These are phyloP conservation scores for Panthera leo DNA, from an alignment of 2,113 vertebrate species.

Conservation along the genomic window DNA sequence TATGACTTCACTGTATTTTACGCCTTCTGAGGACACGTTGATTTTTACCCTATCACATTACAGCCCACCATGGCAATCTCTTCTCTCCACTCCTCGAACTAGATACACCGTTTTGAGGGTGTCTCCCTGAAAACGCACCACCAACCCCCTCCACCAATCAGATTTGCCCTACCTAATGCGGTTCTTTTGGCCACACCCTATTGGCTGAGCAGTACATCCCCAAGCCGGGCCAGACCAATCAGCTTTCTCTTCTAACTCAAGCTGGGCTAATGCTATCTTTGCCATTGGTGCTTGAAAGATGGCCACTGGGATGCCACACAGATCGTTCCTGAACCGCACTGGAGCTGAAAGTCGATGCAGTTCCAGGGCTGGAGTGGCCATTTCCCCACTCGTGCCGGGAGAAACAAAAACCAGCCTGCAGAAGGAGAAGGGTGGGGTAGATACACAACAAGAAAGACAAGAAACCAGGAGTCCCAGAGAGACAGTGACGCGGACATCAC, in stretches of 20 bases:
- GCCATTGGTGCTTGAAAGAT: background rate
- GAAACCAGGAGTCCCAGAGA: background rate
- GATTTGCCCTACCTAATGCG: background rate
- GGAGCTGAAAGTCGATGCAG: background rate
- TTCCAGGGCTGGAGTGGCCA: background rate
- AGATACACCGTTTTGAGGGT: background rate
- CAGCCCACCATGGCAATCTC: background rate
- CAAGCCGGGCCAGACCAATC: background rate
- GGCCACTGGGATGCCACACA: background rate
- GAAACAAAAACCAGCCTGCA: background rate
- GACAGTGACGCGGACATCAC: background rate
- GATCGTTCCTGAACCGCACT: background rate
- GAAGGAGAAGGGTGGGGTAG: background rate
- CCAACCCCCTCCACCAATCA: background rate
- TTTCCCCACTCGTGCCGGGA: background rate
- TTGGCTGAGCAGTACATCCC: background rate
- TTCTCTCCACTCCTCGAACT: background rate
- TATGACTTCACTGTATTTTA: background rate
- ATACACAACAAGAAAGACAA: background rate
- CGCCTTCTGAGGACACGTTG: background rate
- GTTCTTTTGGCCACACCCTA: background rate
- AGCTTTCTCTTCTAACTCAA: background rate
- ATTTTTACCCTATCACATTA: background rate
- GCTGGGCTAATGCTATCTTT: background rate
- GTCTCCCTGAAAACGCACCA: background rate